Base-by-base conservation (phyloP, 1,140 invertebrate genomes). In the Orchesella cincta region DNA sequence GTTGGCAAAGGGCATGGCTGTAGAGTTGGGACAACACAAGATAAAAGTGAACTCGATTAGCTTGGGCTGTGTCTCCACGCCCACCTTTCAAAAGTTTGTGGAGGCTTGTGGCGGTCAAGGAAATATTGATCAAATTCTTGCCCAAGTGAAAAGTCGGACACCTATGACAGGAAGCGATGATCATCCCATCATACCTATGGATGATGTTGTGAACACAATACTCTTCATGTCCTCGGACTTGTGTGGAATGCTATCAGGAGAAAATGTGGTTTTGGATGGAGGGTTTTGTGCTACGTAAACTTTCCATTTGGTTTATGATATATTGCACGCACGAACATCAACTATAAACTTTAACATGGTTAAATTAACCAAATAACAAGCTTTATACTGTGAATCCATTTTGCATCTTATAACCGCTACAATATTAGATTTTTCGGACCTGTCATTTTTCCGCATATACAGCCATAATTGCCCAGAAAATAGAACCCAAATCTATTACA, bases 11-110 rank as follows among this genome's bases (percentile, higher is more conserved):
- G 88, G 89, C 0, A 91, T 95, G 89, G 94, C 95, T 0, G 83
- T 95, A 28, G 95, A 98, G 86, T 86, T 97, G 28, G 95, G 94
- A 0, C 89, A 89, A 0, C 86, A 92, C 80, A 90, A 92, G 29
- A 70, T 70, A 14, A 36, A 34, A 18, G 34, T 39, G 29, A 76
- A 36, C 26, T 76, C 57, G 3, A 51, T 52, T 29, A 46, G 33
- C 29, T 76, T 34, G 29, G 34, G 35, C 1, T 33, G 62, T 26
- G 46, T 39, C 5, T 36, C 14, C 64, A 76, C 46, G n/a, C 35
- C 64, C 34, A 57, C 75, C 0, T 74, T 79, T 51, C 52, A 74
- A 51, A 51, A 72, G 23, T 76, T 76, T 20, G 46, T 76, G 14
- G 46, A 76, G 14, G 36, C 35, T 3, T 74, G 62, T 29, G 52